A percentile compares a stretch with the other conserved stretches of the same genome.
Conservation (phyloP, 2,797 vertebrate genomes). For the Galaxias olidus region DNA sequence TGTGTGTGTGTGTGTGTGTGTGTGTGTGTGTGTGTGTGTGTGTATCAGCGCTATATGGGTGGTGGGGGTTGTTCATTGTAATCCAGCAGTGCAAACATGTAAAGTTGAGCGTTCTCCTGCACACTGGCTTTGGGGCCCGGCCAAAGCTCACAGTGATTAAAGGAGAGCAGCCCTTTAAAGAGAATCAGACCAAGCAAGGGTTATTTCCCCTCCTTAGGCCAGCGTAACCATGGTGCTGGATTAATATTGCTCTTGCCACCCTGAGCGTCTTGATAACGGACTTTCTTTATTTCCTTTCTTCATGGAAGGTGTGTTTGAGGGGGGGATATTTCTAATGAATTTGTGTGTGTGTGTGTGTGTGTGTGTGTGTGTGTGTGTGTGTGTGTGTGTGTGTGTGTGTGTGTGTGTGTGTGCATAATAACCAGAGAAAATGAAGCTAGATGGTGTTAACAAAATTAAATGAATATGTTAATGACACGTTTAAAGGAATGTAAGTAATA, state of each 20-base stretch:
- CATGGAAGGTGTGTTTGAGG: conserved; percentile 4
- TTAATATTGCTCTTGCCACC: conserved; percentile 46
- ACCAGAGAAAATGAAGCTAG: too few relatives aligned
- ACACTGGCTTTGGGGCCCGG: conserved; percentile 12
- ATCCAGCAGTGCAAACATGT: conserved; percentile 9
- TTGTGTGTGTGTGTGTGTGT: conserved; percentile 4
- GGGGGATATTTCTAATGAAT: not conserved
- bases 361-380: conserved; percentile 1
- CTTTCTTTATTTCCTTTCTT: conserved; percentile 25
- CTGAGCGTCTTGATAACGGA: conserved; percentile 38
- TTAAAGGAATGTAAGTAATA: too few relatives aligned
- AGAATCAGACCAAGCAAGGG: conserved; percentile 27
- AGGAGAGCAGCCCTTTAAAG: conserved; percentile 22
- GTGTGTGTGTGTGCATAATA: not conserved
- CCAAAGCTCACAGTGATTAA: conserved; percentile 40
- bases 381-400: conserved; percentile 8
- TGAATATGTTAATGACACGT: too few relatives aligned
- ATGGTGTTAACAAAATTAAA: too few relatives aligned
- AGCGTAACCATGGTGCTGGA: conserved; percentile 43
- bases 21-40: not conserved
- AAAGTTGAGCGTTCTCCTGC: conserved; percentile 7
- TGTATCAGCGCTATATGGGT: not conserved
- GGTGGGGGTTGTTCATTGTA: too few relatives aligned
- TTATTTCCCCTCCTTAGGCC: conserved; percentile 29
- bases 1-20: not conserved